A percentile compares a stretch with the other conserved stretches of the same genome.
phyloP scores from a whole-genome alignment of 1,140 invertebrate genomes.

The Drosophila murphyi region DNA sequence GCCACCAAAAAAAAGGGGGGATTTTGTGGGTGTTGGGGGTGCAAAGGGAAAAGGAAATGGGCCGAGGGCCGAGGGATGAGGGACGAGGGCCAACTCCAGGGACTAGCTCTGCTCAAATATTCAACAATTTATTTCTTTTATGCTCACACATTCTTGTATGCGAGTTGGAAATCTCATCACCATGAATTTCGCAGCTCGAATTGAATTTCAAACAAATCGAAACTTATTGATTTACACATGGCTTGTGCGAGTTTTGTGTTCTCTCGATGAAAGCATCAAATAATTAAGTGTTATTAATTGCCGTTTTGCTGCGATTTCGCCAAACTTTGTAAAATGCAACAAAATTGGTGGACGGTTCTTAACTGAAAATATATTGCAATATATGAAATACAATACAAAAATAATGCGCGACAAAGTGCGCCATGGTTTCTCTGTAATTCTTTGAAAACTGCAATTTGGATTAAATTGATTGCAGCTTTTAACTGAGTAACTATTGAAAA shows the following conservation, averaged over 20 bases:
- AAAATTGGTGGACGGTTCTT: not conserved
- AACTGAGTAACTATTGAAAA: conserved; percentile 2
- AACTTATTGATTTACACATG: not conserved
- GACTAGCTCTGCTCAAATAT: conserved; percentile 44
- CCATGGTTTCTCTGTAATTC: not conserved
- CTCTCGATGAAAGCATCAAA: not conserved
- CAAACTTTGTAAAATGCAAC: no score
- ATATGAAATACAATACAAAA: not conserved
- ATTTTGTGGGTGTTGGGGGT: no score
- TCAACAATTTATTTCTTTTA: conserved; percentile 67
- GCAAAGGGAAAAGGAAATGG: no score
- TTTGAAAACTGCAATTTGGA: not conserved
- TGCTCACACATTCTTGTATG: conserved; percentile 22
- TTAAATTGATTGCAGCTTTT: not conserved
- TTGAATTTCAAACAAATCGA: not conserved
- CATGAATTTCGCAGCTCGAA: no score
- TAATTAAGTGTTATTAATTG: not conserved
- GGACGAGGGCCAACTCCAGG: conserved; percentile 16
- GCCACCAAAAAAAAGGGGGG: conserved; percentile 10
- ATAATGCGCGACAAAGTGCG: not conserved
- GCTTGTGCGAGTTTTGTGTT: not conserved
- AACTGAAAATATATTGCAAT: not conserved
- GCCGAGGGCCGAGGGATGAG: not conserved
- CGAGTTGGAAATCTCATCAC: not conserved
- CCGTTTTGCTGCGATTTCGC: not conserved